Percentiles rank a stretch among this genome's conserved stretches.
Conservation (phyloP, 2,888 invertebrate species). For the Ichneumoninae sp. region DNA sequence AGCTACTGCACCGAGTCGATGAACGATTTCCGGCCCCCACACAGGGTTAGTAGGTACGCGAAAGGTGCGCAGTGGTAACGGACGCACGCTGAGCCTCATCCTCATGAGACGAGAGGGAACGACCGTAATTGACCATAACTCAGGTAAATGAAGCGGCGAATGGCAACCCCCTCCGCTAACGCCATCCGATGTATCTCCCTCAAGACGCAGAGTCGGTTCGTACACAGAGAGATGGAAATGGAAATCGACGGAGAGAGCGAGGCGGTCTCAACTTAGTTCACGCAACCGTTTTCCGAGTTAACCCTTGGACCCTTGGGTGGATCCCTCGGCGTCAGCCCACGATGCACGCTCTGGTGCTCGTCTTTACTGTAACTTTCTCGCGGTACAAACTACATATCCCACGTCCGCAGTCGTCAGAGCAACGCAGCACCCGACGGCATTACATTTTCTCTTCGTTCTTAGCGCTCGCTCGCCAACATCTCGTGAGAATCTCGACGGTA, state of each 20-base stretch:
- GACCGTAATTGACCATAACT: slow-evolving; percentile 79
- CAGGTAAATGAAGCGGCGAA: slow-evolving; percentile 79
- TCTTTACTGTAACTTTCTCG: slow-evolving; percentile 53
- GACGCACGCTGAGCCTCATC: slow-evolving; percentile 60
- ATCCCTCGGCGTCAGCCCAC: slow-evolving; percentile 29
- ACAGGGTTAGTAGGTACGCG: slow-evolving; percentile 39
- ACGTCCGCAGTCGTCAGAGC: slow-evolving; percentile 1
- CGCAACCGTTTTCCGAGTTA: slow-evolving; percentile 73
- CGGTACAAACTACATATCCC: slow-evolving; percentile 15
- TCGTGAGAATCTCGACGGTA: slow-evolving; percentile 26
- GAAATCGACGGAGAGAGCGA: slow-evolving; percentile 25
- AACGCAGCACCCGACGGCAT: slow-evolving; percentile 8
- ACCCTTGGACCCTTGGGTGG: slow-evolving; percentile 70
- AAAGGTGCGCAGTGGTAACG: slow-evolving; percentile 69
- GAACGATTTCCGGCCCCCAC: slow-evolving; percentile 39
- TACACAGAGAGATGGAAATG: slow-evolving; percentile 25
- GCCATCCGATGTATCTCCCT: slow-evolving; percentile 5
- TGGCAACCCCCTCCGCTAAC: slow-evolving; percentile 71
- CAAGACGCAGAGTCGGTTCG: slow-evolving; percentile 22
- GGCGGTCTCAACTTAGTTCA: slow-evolving; percentile 29
- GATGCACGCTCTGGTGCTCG: slow-evolving; percentile 18
- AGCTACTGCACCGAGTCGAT: not conserved
- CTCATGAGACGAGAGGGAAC: slow-evolving; percentile 70
- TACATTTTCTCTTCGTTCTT: slow-evolving; percentile 37
- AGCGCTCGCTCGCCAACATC: slow-evolving; percentile 14